Base-by-base conservation (phyloP, 2,113 vertebrate species). In the Mohoua ochrocephala region DNA sequence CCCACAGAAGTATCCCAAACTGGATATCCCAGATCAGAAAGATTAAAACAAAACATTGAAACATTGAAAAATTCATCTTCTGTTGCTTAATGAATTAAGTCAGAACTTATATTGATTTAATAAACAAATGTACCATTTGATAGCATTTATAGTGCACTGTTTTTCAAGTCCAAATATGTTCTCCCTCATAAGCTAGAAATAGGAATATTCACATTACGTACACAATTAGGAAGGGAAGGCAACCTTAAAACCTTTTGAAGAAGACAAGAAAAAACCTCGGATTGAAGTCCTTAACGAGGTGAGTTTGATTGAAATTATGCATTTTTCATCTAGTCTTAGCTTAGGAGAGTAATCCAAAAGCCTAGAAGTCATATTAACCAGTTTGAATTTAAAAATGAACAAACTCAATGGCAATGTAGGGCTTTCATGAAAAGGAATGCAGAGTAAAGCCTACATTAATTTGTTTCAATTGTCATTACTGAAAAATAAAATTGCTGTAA, bases 291-390 rank as follows among this genome's bases (percentile, higher is more conserved):
- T 93, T 82, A 79, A 74, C 94, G 87, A 92, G 41, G 23, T 90
- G 81, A 77, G 23, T 60, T 65, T 91, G 81, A 81, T 7, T 82
- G 56, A 87, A 94, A 94, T 82, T 30, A 65, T 39, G n/a, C 8
- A 20, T 21, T 92, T 88, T 89, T 60, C 31, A 73, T 56, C 39
- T 77, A 33, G 5, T 60, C 54, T 85, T 59, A 91, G 50, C 50
- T 86, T 60, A 82, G 41, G 52, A 83, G n/a, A 87, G 27, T 52
- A 94, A 84, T 60, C 49, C 63, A 75, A 94, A 71, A 89, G 71
- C 84, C 68, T 90, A 84, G 65, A 87, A 81, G 92, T 91, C 79
- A 96, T 86, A 96, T 82, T 93, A 97, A 89, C 89, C 90, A 97
- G 88, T 97, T 93, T 80, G 93, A 97, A 86, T 88, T 52, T 24